Percentiles rank a stretch among this genome's conserved stretches.
These are phyloP conservation scores for Poeciliopsis retropinna DNA, from an alignment of 2,113 vertebrate species.

Conservation along the genomic window DNA sequence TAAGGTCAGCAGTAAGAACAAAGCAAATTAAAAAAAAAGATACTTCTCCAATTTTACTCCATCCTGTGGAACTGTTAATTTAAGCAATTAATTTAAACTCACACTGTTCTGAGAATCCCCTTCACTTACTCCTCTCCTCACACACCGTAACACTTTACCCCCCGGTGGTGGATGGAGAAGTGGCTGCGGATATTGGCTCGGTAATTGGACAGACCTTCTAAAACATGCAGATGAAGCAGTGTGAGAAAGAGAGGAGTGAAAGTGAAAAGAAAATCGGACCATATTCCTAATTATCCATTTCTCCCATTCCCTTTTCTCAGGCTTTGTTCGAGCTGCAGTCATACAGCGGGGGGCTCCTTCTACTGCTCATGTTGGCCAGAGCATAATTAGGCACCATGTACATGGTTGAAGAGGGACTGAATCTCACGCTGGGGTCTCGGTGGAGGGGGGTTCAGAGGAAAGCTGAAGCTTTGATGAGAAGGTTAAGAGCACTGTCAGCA, in stretches of 20 bases:
- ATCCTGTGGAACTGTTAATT: slow-evolving; percentile 50
- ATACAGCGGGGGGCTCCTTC: slow-evolving; percentile 33
- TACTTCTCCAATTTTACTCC: slow-evolving; percentile 14
- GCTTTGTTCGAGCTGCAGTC: slow-evolving; percentile 48
- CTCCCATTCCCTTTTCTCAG: slow-evolving; percentile 28
- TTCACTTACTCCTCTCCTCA: slow-evolving; percentile 46
- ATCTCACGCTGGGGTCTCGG: slow-evolving; percentile 48
- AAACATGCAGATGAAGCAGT: slow-evolving; percentile 78
- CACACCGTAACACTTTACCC: slow-evolving; percentile 41
- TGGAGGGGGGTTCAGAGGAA: slow-evolving; percentile 53
- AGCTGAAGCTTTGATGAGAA: slow-evolving; percentile 59
- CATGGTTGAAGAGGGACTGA: slow-evolving; percentile 56
- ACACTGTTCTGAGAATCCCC: slow-evolving; percentile 54
- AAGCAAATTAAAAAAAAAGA: slow-evolving; percentile 2
- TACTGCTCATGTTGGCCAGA: slow-evolving; percentile 49
- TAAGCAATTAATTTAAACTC: slow-evolving; percentile 70
- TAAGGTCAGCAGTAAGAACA: slow-evolving; percentile 5
- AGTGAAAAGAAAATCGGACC: slow-evolving; percentile 60
- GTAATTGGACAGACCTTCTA: slow-evolving; percentile 76
- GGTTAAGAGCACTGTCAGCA: slow-evolving; percentile 67
- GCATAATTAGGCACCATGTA: slow-evolving; percentile 66
- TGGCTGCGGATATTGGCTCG: slow-evolving; percentile 55
- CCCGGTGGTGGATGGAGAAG: slow-evolving; percentile 59
- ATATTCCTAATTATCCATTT: slow-evolving; percentile 71
- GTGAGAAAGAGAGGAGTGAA: slow-evolving; percentile 54